phyloP scores from a whole-genome alignment of 2,113 vertebrate species.

The Caracal caracal region DNA sequence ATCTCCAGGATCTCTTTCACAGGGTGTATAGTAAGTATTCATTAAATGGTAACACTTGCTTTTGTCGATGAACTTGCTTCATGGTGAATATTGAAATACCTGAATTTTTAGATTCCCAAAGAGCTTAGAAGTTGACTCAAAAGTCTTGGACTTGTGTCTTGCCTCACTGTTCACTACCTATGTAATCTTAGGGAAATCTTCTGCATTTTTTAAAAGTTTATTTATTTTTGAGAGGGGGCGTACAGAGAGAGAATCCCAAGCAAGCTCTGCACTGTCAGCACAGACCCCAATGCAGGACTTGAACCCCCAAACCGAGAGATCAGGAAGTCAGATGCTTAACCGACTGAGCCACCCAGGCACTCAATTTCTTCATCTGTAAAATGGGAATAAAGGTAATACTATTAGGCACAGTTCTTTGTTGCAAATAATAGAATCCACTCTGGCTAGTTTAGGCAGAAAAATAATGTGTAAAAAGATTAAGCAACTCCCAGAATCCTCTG shows the following conservation, averaged over 20 bases:
- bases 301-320: no score
- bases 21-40: not conserved
- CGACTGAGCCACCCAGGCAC: no score
- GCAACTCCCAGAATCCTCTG: slow-evolving; percentile 13
- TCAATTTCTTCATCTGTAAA: slow-evolving; percentile 14
- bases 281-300: no score
- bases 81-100: not conserved
- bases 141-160: not conserved
- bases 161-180: not conserved
- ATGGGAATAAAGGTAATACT: not conserved
- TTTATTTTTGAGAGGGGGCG: no score
- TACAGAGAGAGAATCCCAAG: no score
- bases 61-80: slow-evolving; percentile 8
- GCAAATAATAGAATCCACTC: not conserved
- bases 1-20: not conserved
- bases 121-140: not conserved
- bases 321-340: no score
- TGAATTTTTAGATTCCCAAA: slow-evolving; percentile 23
- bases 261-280: no score
- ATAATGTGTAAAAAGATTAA: slow-evolving; percentile 51
- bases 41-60: not conserved
- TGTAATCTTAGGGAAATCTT: not conserved
- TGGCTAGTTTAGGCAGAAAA: slow-evolving; percentile 36
- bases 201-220: not conserved
- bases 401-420: slow-evolving; percentile 1